A percentile compares a stretch with the other conserved stretches of the same genome.
These are phyloP conservation scores for Gadopsis marmoratus DNA, from an alignment of 2,797 vertebrate species.

Conservation along the genomic window DNA sequence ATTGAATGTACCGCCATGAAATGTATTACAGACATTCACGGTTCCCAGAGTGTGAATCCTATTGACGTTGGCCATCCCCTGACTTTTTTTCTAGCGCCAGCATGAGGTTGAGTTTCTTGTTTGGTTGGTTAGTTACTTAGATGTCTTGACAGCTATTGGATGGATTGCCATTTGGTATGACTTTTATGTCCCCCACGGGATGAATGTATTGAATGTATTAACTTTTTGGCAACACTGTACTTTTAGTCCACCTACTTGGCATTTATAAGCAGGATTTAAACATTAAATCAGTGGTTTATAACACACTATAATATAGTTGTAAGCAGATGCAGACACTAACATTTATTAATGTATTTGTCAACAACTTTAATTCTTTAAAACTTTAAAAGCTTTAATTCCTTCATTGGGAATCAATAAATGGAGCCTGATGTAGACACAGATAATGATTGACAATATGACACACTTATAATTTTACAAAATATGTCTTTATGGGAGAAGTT, in stretches of 20 bases:
- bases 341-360: conserved; percentile 6
- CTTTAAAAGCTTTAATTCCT: neutral
- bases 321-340: neutral
- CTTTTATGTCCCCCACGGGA: too few relatives aligned
- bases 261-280: neutral
- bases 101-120: neutral
- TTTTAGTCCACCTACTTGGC: too few relatives aligned
- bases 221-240: too few relatives aligned
- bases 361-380: too few relatives aligned
- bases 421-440: neutral
- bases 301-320: neutral
- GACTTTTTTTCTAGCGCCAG: neutral
- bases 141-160: neutral
- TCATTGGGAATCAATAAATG: neutral
- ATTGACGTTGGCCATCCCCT: too few relatives aligned
- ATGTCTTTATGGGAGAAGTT: neutral
- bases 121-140: neutral
- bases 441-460: neutral
- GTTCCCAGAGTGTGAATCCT: neutral
- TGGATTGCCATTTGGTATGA: neutral
- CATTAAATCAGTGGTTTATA: neutral
- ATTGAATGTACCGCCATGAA: neutral
- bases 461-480: neutral
- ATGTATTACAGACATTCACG: neutral
- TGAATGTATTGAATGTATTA: too few relatives aligned